phyloP scores from a whole-genome alignment of 2,113 vertebrate species.

The Etheostoma spectabile region DNA sequence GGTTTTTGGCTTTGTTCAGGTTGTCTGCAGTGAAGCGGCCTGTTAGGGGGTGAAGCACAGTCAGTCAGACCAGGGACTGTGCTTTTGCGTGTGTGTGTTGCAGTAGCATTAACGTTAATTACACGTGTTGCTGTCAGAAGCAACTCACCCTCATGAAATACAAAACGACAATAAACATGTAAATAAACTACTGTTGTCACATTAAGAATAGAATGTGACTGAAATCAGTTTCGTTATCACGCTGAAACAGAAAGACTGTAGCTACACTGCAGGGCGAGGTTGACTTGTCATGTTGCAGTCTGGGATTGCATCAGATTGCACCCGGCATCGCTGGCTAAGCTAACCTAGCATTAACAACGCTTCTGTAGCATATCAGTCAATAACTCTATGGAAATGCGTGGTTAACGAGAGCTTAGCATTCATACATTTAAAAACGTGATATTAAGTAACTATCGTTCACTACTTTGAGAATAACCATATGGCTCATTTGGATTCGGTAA shows the following conservation, averaged over 20 bases:
- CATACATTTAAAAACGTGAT: not conserved
- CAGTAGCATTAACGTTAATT: not conserved
- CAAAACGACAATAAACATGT: not conserved
- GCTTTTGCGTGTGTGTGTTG: not conserved
- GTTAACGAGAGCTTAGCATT: fast-evolving
- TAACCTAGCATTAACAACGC: conserved; percentile 20
- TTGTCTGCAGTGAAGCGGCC: conserved; percentile 96
- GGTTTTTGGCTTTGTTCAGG: conserved; percentile 96
- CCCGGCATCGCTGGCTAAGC: conserved; percentile 56
- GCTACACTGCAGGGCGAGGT: conserved; percentile 49
- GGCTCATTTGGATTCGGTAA: not conserved
- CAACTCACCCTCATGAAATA: not conserved
- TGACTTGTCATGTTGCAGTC: conserved; percentile 40
- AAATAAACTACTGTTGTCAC: not conserved
- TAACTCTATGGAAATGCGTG: fast-evolving
- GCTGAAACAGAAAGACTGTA: not conserved
- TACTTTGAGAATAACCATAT: not conserved
- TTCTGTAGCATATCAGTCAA: too few species aligned
- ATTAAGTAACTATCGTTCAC: not conserved
- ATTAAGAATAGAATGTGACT: not conserved
- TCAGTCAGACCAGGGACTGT: conserved; percentile 10
- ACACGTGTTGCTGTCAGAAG: not conserved
- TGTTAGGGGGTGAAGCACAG: conserved; percentile 61
- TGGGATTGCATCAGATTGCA: conserved; percentile 90
- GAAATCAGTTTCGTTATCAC: not conserved